Conservation (phyloP, 2,888 invertebrate species). For the Phaedon cochleariae region DNA sequence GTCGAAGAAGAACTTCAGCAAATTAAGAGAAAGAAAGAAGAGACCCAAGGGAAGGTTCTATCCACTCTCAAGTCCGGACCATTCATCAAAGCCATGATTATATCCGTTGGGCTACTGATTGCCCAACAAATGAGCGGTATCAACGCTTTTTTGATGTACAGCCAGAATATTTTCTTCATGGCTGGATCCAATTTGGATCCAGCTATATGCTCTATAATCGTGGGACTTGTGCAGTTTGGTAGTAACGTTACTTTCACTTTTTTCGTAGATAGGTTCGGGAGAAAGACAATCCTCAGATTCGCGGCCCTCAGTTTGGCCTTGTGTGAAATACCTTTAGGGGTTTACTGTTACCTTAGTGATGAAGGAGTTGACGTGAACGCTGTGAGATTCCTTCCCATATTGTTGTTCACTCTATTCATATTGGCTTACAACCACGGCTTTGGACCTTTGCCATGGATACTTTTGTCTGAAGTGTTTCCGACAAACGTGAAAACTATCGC, state of each 20-base stretch:
- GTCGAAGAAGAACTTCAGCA: conserved; percentile 20
- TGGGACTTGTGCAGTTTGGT: conserved; percentile 78
- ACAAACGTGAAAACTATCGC: conserved; percentile 72
- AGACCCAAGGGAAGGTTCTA: conserved; percentile 14
- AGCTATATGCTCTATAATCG: conserved; percentile 75
- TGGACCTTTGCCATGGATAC: conserved; percentile 83
- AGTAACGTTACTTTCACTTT: conserved; percentile 78
- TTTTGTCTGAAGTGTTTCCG: conserved; percentile 84
- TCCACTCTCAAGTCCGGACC: conserved; percentile 66
- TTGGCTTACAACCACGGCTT: conserved; percentile 74
- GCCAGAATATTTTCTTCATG: conserved; percentile 73
- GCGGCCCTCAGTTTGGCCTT: conserved; percentile 73
- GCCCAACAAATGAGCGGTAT: conserved; percentile 88
- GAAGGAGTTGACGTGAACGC: conserved; percentile 39
- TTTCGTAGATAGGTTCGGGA: conserved; percentile 79
- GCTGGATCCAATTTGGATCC: conserved; percentile 69
- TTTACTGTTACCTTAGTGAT: conserved; percentile 39
- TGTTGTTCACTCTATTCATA: conserved; percentile 75
- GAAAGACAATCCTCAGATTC: conserved; percentile 74
- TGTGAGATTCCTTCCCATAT: conserved; percentile 75
- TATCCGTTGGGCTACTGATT: conserved; percentile 73
- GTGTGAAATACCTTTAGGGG: conserved; percentile 64
- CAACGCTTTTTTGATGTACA: conserved; percentile 82
- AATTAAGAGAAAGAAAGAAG: conserved; percentile 18
- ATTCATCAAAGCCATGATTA: conserved; percentile 79